phyloP scores from a whole-genome alignment of 2,888 invertebrate genomes.

The Ceramica pisi region DNA sequence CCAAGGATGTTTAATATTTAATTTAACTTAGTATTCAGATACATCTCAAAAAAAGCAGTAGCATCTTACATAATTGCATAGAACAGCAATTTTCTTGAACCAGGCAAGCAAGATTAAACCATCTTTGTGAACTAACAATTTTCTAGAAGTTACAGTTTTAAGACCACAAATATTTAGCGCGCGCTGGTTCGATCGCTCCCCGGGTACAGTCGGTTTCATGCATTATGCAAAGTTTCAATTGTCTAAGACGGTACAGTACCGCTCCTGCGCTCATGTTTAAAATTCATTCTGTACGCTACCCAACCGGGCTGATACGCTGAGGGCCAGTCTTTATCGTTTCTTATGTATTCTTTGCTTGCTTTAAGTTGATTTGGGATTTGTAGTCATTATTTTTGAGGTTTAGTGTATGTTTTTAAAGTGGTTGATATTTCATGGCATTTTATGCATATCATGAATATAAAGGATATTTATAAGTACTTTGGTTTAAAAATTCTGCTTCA shows the following conservation, averaged over 20 bases:
- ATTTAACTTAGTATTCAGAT: conserved; percentile 27
- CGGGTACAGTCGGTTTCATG: conserved; percentile 74
- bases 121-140: conserved; percentile 60
- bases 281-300: conserved; percentile 78
- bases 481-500: too few species aligned
- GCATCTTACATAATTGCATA: conserved; percentile 36
- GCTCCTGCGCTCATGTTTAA: conserved; percentile 73
- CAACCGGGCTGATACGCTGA: conserved; percentile 67
- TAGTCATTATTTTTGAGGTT: neutral
- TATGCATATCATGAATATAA: too few species aligned
- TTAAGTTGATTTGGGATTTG: conserved; percentile 34
- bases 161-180: conserved; percentile 75
- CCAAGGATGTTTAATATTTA: too few species aligned
- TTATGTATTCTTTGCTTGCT: conserved; percentile 60
- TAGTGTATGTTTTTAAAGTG: too few species aligned
- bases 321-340: conserved; percentile 71
- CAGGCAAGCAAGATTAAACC: conserved; percentile 51
- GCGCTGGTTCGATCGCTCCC: conserved; percentile 69
- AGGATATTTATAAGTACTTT: too few species aligned
- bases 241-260: conserved; percentile 73
- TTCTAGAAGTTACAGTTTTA: conserved; percentile 64
- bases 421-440: too few species aligned
- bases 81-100: conserved; percentile 30
- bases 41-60: conserved; percentile 7
- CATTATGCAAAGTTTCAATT: conserved; percentile 86